Base-by-base conservation (phyloP, 1,140 invertebrate genomes). In the Drosophila pruinosa region DNA sequence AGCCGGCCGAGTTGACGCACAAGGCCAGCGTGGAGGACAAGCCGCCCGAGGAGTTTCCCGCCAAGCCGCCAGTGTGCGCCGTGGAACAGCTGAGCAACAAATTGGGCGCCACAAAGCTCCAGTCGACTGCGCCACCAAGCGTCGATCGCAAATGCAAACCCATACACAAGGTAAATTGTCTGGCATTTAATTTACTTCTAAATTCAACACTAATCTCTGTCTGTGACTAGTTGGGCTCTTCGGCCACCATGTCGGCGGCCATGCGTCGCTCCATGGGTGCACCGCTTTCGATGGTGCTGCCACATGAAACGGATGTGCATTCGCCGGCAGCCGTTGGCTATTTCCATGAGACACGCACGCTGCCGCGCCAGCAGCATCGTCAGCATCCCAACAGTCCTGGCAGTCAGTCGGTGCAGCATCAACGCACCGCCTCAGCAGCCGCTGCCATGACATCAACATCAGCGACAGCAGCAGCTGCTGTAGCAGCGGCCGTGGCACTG, bases 71-170 rank as follows among this genome's bases (percentile, higher is more conserved):
- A 47, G 75, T 86, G 17, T 61, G 59, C 24, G 50, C 64, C 7
- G 41, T 83, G 0, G 81, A 89, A 14, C 78, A 83, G 53, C 62
- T 90, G n/a, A 63, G 68, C 22, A 81, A 22, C 53, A 89, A 90
- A 34, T 31, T 90, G 22, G 15, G 58, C 12, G 54, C 69, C 0
- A 70, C 79, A 1, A 71, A 90, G 17, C 83, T 92, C 22, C 92
- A 92, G 41, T 89, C 36, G 41, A 15, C 26, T n/a, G 67, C 54
- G 4, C 86, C 89, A 12, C 89, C 89, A 24, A 89, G 83, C 12
- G 89, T 91, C 4, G 86, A 91, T 75, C 63, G 89, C 7, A 91
- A 90, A 45, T 85, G 83, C 47, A 91, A 91, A 36, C 89, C 89
- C 26, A 90, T 52, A n/a, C 89, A 71, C 10, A 90, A 90, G 72